Conservation (phyloP, 1,140 invertebrate species). For the Apocrypta bakeri region DNA sequence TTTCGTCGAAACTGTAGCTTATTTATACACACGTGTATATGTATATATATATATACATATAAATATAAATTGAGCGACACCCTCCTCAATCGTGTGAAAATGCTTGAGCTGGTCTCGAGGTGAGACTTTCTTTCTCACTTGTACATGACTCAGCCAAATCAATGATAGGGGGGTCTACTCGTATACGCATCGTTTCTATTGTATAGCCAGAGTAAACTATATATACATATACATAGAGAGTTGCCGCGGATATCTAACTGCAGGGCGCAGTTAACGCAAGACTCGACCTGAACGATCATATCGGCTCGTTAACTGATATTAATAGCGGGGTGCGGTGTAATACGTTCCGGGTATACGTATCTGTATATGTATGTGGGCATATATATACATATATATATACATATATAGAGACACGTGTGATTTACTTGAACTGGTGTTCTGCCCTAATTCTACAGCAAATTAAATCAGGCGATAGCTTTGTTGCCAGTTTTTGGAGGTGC, state of each 20-base stretch:
- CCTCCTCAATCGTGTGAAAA: slow-evolving; percentile 59
- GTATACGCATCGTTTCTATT: not conserved
- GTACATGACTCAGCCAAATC: slow-evolving; percentile 67
- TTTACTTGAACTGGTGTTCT: slow-evolving; percentile 48
- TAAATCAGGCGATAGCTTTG: slow-evolving; percentile 66
- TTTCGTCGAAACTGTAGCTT: too few species aligned
- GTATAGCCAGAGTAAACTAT: too few species aligned
- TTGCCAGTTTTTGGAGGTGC: slow-evolving; percentile 51
- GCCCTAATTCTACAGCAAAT: slow-evolving; percentile 69
- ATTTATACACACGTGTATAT: too few species aligned
- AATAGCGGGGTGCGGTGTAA: slow-evolving; percentile 71
- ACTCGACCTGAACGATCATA: slow-evolving; percentile 65
- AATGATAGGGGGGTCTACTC: slow-evolving; percentile 58
- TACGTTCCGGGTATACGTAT: slow-evolving; percentile 10
- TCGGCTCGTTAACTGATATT: slow-evolving; percentile 74
- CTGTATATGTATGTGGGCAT: slow-evolving; percentile 4
- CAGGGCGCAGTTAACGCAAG: not conserved
- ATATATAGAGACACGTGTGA: not conserved
- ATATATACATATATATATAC: slow-evolving; percentile 20
- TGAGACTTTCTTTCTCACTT: slow-evolving; percentile 52
- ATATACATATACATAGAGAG: too few species aligned
- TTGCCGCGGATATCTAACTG: too few species aligned
- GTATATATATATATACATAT: too few species aligned
- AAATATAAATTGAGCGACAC: slow-evolving; percentile 16
- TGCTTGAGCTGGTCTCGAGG: slow-evolving; percentile 53